Evolutionary conservation across 2,113 vertebrate species (phyloP).

Genomic region (Cyanoderma ruficeps): DNA sequence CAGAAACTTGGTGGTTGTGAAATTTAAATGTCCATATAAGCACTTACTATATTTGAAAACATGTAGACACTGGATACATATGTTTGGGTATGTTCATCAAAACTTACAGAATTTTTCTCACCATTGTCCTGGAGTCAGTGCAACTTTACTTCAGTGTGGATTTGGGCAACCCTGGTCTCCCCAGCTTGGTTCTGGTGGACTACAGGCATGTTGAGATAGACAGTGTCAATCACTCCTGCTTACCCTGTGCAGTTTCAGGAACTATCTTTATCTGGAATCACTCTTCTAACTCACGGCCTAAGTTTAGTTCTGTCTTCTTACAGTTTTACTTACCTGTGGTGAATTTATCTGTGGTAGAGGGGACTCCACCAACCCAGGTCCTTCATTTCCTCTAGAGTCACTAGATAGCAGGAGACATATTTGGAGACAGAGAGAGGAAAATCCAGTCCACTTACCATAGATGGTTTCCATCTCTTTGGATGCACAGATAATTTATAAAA

Average conservation of each 20-base stretch:
- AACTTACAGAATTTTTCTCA: not conserved
- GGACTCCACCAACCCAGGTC: not conserved
- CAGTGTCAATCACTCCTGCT: not conserved
- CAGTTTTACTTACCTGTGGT: not conserved
- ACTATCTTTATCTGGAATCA: not conserved
- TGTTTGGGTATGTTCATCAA: not conserved
- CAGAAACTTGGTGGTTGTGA: slow-evolving; percentile 17
- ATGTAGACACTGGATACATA: not conserved
- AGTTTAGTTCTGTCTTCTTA: not conserved
- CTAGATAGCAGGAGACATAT: not conserved
- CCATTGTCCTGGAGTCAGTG: not conserved
- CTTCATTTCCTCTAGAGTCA: not conserved
- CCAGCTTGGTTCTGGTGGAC: not conserved
- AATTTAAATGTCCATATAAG: slow-evolving; percentile 19
- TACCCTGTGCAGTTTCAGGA: not conserved
- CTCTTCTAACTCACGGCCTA: not conserved
- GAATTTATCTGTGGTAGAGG: not conserved
- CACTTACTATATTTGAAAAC: not conserved
- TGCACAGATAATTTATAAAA: not conserved
- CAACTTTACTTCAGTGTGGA: not conserved
- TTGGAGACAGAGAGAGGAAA: not conserved
- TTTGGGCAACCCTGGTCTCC: accelerated
- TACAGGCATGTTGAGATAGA: not conserved
- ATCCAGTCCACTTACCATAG: not conserved
- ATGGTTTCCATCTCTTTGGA: not conserved